These are phyloP conservation scores for Synodontis membranacea DNA, from an alignment of 2,113 vertebrate species.

Conservation along the genomic window DNA sequence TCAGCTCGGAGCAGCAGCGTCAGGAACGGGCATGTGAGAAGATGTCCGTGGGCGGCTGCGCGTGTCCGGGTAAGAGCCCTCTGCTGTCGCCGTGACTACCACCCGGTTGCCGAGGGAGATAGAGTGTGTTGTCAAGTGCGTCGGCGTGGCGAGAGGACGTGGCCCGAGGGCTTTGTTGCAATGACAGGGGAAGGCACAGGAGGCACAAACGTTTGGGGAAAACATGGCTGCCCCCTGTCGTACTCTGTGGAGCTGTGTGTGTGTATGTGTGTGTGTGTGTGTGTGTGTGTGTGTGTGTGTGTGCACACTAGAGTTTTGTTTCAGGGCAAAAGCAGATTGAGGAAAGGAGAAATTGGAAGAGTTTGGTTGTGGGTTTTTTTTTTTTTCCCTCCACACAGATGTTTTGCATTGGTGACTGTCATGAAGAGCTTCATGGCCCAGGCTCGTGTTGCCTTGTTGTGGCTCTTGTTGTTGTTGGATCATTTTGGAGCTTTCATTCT, in stretches of 20 bases:
- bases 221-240: conserved; percentile 52
- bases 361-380: conserved; percentile 27
- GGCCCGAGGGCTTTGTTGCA: conserved; percentile 66
- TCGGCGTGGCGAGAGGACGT: conserved; percentile 60
- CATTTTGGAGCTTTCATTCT: conserved; percentile 40
- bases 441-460: conserved; percentile 48
- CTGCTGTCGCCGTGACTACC: conserved; percentile 61
- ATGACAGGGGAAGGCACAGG: conserved; percentile 68
- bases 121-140: conserved; percentile 47
- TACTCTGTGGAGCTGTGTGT: conserved; percentile 21
- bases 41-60: conserved; percentile 93
- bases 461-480: conserved; percentile 52
- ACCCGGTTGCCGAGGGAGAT: conserved; percentile 44
- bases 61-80: conserved; percentile 88
- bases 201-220: conserved; percentile 32
- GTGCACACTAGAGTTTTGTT: conserved; percentile 16
- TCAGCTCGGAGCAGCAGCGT: conserved; percentile 71
- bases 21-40: conserved; percentile 88
- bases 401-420: conserved; percentile 42
- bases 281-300: neutral
- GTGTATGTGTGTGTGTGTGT: conserved; percentile 3
- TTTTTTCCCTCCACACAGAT: conserved; percentile 17
- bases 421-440: conserved; percentile 15
- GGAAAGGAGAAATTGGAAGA: conserved; percentile 20
- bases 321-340: neutral